Evolutionary conservation across 2,888 invertebrate genomes (phyloP).

Genomic region (Calameuta filiformis): DNA sequence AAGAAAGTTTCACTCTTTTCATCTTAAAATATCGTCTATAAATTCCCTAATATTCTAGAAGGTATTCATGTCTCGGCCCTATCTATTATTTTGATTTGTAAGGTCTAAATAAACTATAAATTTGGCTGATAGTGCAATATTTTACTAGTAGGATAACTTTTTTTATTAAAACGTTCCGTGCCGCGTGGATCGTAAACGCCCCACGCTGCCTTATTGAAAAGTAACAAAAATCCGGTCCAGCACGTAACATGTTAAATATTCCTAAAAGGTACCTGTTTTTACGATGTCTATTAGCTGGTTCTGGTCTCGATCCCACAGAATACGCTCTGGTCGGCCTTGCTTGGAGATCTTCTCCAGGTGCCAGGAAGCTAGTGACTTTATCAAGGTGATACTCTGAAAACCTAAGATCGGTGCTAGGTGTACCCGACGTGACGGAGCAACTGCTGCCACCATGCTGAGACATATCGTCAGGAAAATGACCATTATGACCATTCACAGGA

Average conservation of each 20-base stretch:
- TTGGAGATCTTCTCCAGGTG: constrained; percentile 74
- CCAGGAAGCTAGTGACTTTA: constrained; percentile 81
- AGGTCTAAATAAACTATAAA: not conserved
- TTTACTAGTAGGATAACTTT: not conserved
- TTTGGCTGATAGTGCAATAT: not conserved
- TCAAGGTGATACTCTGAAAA: constrained; percentile 85
- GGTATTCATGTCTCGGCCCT: too few relatives aligned
- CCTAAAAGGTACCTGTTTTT: constrained; percentile 57
- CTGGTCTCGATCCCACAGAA: constrained; percentile 86
- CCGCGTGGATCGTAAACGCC: too few relatives aligned
- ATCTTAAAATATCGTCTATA: not conserved
- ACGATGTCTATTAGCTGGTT: constrained; percentile 70
- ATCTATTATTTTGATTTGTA: not conserved
- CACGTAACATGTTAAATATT: not conserved
- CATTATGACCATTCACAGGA: constrained; percentile 60
- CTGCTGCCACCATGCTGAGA: constrained; percentile 75
- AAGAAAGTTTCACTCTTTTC: not conserved
- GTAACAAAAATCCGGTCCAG: too few relatives aligned
- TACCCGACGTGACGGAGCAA: constrained; percentile 82
- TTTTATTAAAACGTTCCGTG: not conserved
- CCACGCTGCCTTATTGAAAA: too few relatives aligned
- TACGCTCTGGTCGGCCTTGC: constrained; percentile 80
- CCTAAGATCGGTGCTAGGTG: constrained; percentile 82
- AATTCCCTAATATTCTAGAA: not conserved
- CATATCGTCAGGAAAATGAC: constrained; percentile 65